A percentile compares a stretch with the other conserved stretches of the same genome.
Evolutionary conservation across 2,888 invertebrate genomes (phyloP).

Genomic region (Apodemia mormo): DNA sequence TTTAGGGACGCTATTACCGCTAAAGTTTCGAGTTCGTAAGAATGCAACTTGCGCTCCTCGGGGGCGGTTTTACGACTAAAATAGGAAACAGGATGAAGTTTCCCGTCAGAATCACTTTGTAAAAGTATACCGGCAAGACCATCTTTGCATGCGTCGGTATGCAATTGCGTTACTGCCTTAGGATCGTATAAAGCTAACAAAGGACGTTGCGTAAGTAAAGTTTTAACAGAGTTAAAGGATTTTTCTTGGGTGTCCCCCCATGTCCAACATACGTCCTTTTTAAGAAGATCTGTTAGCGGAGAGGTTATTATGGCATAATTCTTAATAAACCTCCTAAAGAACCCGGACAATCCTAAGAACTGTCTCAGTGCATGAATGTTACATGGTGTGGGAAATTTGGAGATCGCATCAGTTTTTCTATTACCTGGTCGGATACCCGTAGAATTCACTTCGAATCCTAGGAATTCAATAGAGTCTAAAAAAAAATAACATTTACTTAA

Average conservation of each 20-base stretch:
- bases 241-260: conserved; percentile 32
- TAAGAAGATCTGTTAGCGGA: conserved; percentile 28
- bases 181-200: conserved; percentile 44
- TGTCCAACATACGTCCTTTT: conserved; percentile 29
- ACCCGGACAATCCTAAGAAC: conserved; percentile 31
- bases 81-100: neutral
- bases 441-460: conserved; percentile 39
- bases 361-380: conserved; percentile 35
- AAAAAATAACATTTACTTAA: conserved; percentile 15
- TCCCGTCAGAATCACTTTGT: conserved; percentile 6
- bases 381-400: conserved; percentile 36
- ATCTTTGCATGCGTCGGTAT: conserved; percentile 29
- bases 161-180: conserved; percentile 35
- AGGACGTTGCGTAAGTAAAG: conserved; percentile 30
- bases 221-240: conserved; percentile 30
- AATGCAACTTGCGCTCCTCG: neutral
- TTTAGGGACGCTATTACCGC: conserved; percentile 26
- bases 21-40: conserved; percentile 4
- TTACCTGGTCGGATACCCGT: conserved; percentile 38
- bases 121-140: conserved; percentile 27
- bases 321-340: conserved; percentile 32
- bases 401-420: conserved; percentile 37
- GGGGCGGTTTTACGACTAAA: conserved; percentile 8
- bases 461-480: conserved; percentile 33
- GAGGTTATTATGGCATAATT: conserved; percentile 28